These are phyloP conservation scores for Turritopsis dohrnii DNA, from an alignment of 30 jellyfish, hydroid and myxozoan genomes.

Conservation along the genomic window DNA sequence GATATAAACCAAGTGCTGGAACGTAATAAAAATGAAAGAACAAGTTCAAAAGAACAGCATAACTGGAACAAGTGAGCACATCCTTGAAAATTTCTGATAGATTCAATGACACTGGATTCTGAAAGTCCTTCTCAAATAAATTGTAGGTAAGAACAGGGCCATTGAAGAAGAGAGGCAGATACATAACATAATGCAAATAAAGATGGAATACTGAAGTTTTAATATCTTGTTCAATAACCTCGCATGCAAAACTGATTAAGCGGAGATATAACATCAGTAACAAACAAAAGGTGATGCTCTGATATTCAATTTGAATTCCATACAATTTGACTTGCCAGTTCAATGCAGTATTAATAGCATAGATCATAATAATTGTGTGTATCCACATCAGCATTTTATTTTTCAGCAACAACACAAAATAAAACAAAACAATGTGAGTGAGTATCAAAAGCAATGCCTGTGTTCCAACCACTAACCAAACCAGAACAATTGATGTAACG, in stretches of 20 bases:
- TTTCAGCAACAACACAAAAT: constrained; percentile 1
- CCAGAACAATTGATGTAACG: not conserved
- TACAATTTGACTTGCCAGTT: not conserved
- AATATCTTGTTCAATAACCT: not conserved
- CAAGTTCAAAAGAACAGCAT: constrained; percentile 45
- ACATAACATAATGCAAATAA: constrained; percentile 42
- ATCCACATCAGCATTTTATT: not conserved
- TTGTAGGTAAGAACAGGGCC: constrained; percentile 81
- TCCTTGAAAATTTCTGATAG: constrained; percentile 34
- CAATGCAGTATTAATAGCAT: not conserved
- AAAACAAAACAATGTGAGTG: not conserved
- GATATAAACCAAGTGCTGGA: constrained; percentile 39
- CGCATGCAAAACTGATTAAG: not conserved
- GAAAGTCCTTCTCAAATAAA: constrained; percentile 37
- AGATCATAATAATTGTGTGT: not conserved
- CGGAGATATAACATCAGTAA: constrained; percentile 14
- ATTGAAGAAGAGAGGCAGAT: constrained; percentile 62
- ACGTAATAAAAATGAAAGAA: constrained; percentile 50
- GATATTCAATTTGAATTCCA: not conserved
- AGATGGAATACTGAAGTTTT: not conserved
- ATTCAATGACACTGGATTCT: constrained; percentile 20
- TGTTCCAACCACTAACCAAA: not conserved
- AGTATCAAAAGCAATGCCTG: not conserved
- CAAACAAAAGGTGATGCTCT: not conserved
- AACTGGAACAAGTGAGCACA: constrained; percentile 39